Conservation (phyloP, 2,888 invertebrate species). For the Resseliella maxima region DNA sequence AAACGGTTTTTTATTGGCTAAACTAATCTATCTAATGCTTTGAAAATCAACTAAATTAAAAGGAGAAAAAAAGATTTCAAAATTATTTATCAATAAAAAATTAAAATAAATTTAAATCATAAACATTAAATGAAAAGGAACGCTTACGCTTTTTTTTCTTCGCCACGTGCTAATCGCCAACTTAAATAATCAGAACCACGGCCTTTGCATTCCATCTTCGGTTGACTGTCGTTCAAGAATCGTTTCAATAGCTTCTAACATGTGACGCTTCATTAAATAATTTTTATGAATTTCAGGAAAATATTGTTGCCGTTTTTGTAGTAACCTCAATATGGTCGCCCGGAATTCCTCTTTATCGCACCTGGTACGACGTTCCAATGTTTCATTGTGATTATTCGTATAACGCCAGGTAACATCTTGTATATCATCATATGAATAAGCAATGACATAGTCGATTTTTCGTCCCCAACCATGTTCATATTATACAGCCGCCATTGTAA, state of each 20-base stretch:
- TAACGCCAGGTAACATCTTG: slow-evolving; percentile 96
- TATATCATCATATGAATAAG: slow-evolving; percentile 86
- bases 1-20: too few relatives aligned
- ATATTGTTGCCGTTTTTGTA: slow-evolving; percentile 71
- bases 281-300: slow-evolving; percentile 69
- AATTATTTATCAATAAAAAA: too few relatives aligned
- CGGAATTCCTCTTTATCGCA: slow-evolving; percentile 75
- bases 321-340: slow-evolving; percentile 71
- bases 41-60: too few relatives aligned
- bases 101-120: neutral
- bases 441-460: slow-evolving; percentile 86
- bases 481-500: too few relatives aligned
- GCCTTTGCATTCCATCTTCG: slow-evolving; percentile 76
- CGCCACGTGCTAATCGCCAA: slow-evolving; percentile 86
- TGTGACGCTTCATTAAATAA: slow-evolving; percentile 71
- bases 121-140: too few relatives aligned
- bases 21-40: too few relatives aligned
- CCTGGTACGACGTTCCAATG: slow-evolving; percentile 69
- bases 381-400: slow-evolving; percentile 71
- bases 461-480: slow-evolving; percentile 94
- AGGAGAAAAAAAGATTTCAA: too few relatives aligned
- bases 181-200: slow-evolving; percentile 84
- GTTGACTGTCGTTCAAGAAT: slow-evolving; percentile 74
- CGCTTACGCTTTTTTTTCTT: slow-evolving; percentile 73
- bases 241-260: slow-evolving; percentile 79